Base-by-base conservation (phyloP, 2,797 vertebrate species). In the Onychomys arenicola region DNA sequence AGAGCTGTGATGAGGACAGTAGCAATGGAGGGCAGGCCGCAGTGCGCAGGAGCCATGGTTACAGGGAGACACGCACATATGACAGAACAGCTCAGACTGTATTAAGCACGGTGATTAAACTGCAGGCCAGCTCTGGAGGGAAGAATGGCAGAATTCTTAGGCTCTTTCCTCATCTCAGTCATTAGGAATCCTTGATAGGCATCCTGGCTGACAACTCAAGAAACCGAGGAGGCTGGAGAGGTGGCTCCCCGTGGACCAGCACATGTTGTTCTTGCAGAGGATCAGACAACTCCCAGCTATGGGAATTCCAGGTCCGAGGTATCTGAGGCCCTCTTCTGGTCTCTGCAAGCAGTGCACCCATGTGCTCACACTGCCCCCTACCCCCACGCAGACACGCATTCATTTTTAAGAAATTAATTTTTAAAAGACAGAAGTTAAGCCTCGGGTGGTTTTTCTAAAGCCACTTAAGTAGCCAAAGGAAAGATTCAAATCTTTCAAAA, bases 11-110 rank as follows among this genome's bases (percentile, higher is more conserved):
- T 7, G 4, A 69, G n/a, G 71, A 43, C 52, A 43, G 6, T 3
- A 13, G 16, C 1, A 5, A 13, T 0, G 14, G 12, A 25, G 19
- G 0, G 9, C 6, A 14, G 46, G 63, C 49, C 65, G 3, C 63
- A n/a, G 5, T 10, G 0, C 9, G 10, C 13, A 12, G 76, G 1
- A 65, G 5, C 27, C 81, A 13, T 0, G 17, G 61, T 52, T 73
- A 40, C 9, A 63, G 52, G n/a, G n/a, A 11, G 37, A 34, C 1
- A 19, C 3, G 23, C 7, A 29, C 71, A n/a, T 52, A 19, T 32
- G 34, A 59, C 23, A 8, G 65, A 43, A 77, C 1, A 21, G 23
- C 46, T 32, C 37, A 2, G 19, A 25, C 29, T 65, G 29, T 21
- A 25, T 21, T 12, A 52, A 14, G 21, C 14, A 29, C 59, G 40